Evolutionary conservation across 2,797 vertebrate genomes (phyloP).

Genomic region (Chloroceryle amazona): DNA sequence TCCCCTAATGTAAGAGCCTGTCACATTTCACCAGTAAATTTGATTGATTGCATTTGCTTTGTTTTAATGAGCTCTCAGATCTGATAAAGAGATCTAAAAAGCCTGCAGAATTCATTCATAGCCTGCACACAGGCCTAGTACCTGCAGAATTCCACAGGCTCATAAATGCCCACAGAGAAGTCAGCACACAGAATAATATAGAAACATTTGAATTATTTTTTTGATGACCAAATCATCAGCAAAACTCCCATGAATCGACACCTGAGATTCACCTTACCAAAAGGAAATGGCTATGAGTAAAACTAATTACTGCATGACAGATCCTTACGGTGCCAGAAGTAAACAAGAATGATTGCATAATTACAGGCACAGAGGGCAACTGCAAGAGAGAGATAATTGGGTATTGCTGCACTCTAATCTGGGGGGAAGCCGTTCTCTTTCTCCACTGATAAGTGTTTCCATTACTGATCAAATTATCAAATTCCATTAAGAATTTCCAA

Average conservation of each 20-base stretch:
- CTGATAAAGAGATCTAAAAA: background rate
- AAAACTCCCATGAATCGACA: background rate
- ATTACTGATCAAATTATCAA: background rate
- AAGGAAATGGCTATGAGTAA: background rate
- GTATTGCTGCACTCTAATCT: background rate
- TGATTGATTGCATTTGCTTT: background rate
- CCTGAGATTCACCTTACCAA: background rate
- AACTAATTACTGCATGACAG: background rate
- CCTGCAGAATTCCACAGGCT: rapidly evolving
- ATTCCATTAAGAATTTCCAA: background rate
- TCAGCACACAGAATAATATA: background rate
- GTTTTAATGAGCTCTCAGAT: conserved; percentile 7
- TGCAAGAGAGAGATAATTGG: background rate
- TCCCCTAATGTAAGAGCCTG: background rate
- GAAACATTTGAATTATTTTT: background rate
- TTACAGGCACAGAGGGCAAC: background rate
- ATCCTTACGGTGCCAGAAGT: background rate
- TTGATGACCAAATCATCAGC: background rate
- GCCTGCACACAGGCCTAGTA: rapidly evolving
- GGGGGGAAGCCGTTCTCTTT: background rate
- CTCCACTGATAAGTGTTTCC: background rate
- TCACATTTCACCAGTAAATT: background rate
- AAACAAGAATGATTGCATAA: background rate
- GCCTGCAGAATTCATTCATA: background rate
- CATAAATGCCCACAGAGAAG: background rate